Percentiles rank a stretch among this genome's conserved stretches.
phyloP scores from a whole-genome alignment of 2,888 invertebrate species.

The Spodoptera picta region DNA sequence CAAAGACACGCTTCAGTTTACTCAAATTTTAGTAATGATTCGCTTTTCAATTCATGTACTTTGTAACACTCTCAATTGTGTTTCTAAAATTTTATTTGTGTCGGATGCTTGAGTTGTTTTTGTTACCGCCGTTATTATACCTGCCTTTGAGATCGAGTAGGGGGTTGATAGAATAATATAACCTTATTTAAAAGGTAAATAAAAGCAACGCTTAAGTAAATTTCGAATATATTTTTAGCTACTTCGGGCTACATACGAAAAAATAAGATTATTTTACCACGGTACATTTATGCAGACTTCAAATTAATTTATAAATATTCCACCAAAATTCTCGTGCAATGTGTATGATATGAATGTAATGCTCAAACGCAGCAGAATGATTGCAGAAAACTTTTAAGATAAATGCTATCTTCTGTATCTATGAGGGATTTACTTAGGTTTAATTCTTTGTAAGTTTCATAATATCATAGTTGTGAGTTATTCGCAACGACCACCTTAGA shows the following conservation, averaged over 20 bases:
- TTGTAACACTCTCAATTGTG: conserved; percentile 29
- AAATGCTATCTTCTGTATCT: conserved; percentile 6
- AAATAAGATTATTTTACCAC: no score
- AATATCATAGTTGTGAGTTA: conserved; percentile 32
- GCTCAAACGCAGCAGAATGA: conserved; percentile 5
- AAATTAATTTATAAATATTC: no score
- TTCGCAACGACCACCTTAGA: conserved; percentile 31
- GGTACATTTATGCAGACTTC: no score
- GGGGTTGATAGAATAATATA: background rate
- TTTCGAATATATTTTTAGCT: no score
- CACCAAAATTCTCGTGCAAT: no score
- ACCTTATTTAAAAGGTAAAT: background rate
- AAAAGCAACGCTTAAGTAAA: no score
- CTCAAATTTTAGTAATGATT: conserved; percentile 42
- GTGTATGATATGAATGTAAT: background rate
- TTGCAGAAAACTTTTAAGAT: conserved; percentile 13
- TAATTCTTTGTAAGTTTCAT: conserved; percentile 27
- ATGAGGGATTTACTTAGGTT: conserved; percentile 21
- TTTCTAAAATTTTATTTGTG: conserved; percentile 11
- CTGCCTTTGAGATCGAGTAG: background rate
- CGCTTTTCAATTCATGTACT: conserved; percentile 23
- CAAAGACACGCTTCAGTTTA: conserved; percentile 51
- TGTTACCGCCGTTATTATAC: background rate
- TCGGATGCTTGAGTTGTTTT: conserved; percentile 2
- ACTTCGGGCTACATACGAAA: no score